Evolutionary conservation across 2,113 vertebrate genomes (phyloP).

Genomic region (Tricholaema leucomelas): DNA sequence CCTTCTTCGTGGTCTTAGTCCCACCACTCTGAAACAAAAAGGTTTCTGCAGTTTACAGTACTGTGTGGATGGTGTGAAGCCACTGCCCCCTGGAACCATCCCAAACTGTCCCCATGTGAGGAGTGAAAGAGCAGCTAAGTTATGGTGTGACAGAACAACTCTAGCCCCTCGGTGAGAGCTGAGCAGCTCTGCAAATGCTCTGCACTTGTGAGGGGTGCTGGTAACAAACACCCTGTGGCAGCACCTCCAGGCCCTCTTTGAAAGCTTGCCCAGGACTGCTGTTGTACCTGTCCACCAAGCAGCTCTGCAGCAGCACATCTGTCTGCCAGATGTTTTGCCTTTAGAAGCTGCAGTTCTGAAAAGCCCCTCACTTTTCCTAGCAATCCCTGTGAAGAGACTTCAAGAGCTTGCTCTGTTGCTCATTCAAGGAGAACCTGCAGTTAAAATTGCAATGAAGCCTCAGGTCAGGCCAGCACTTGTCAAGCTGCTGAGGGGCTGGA

Average conservation of each 20-base stretch:
- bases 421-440: background rate
- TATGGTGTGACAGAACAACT: too few relatives aligned
- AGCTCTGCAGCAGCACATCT: conserved; percentile 28
- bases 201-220: background rate
- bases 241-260: background rate
- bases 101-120: background rate
- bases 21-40: background rate
- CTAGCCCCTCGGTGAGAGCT: background rate
- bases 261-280: conserved; percentile 24
- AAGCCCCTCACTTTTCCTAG: background rate
- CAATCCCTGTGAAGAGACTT: background rate
- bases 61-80: background rate
- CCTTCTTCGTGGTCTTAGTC: background rate
- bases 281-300: conserved; percentile 52
- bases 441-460: rapidly evolving
- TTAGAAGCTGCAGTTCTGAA: background rate
- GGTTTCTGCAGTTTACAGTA: background rate
- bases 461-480: too few relatives aligned
- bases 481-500: background rate
- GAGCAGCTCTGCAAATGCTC: conserved; percentile 6
- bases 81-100: background rate
- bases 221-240: conserved; percentile 27
- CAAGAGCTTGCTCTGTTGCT: background rate
- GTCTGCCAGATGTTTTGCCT: conserved; percentile 38
- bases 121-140: background rate